Percentiles rank a stretch among this genome's conserved stretches.
Conservation (phyloP, 2,888 invertebrate species). For the Gasteruption jaculator region DNA sequence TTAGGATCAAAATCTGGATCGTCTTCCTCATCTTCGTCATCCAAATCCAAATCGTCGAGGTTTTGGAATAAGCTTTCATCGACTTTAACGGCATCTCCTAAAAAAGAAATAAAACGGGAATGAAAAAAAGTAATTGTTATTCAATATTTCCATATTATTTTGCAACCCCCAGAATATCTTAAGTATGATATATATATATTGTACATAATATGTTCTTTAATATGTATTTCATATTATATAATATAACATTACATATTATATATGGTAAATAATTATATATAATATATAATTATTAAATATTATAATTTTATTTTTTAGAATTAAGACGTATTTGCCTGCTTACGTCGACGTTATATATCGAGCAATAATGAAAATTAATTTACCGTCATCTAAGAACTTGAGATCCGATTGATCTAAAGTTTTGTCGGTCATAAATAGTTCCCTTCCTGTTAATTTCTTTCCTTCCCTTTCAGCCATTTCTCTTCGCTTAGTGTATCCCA, state of each 20-base stretch:
- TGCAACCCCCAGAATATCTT: too few relatives aligned
- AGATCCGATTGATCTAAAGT: constrained; percentile 95
- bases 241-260: neutral
- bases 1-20: constrained; percentile 60
- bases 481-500: constrained; percentile 68
- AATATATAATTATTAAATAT: neutral
- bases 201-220: too few relatives aligned
- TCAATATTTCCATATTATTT: too few relatives aligned
- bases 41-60: constrained; percentile 74
- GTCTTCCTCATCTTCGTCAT: constrained; percentile 63
- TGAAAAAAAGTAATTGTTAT: too few relatives aligned
- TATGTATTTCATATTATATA: neutral
- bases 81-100: constrained; percentile 80
- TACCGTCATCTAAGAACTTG: constrained; percentile 87
- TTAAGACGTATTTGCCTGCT: too few relatives aligned
- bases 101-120: constrained; percentile 35
- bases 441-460: constrained; percentile 86
- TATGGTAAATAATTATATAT: neutral
- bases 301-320: neutral
- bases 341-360: constrained; percentile 1
- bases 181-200: too few relatives aligned
- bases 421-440: constrained; percentile 89
- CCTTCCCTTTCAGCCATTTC: constrained; percentile 69
- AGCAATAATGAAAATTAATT: constrained; percentile 7
- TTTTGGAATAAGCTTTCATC: constrained; percentile 92